phyloP scores from a whole-genome alignment of 2,888 invertebrate genomes.

The Archaeoteleia sp. region DNA sequence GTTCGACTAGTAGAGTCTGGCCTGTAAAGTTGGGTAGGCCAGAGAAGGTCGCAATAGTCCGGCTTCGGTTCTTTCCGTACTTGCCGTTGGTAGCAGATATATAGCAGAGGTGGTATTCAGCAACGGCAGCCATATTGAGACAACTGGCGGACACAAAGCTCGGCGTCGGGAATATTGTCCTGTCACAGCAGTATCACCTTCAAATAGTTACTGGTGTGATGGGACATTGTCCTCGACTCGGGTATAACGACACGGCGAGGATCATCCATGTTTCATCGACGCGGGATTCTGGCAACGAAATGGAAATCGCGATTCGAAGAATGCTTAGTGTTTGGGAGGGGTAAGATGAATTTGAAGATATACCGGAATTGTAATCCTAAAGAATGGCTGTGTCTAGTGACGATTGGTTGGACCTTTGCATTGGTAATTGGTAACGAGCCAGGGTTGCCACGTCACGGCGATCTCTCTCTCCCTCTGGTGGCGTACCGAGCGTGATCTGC shows the following conservation, averaged over 20 bases:
- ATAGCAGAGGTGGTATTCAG: constrained; percentile 13
- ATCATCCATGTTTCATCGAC: no score
- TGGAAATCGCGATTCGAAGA: not conserved
- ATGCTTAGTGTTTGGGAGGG: no score
- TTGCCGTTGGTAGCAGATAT: constrained; percentile 1
- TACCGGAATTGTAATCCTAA: constrained; percentile 22
- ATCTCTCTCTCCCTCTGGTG: constrained; percentile 32
- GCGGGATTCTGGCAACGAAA: no score
- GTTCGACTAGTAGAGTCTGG: constrained; percentile 19
- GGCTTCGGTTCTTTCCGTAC: constrained; percentile 23
- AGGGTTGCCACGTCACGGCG: constrained; percentile 45
- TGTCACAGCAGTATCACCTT: constrained; percentile 96
- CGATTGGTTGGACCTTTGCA: constrained; percentile 18
- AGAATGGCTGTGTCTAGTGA: constrained; percentile 36
- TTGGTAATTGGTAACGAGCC: constrained; percentile 45
- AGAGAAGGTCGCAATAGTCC: constrained; percentile 15
- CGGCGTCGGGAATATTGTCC: constrained; percentile 93
- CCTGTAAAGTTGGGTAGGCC: constrained; percentile 28
- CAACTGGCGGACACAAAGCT: constrained; percentile 49
- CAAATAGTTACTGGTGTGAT: constrained; percentile 90
- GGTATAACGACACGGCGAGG: no score
- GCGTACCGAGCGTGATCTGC: constrained; percentile 32
- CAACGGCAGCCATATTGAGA: constrained; percentile 49
- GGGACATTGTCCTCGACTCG: constrained; percentile 86
- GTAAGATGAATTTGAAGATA: no score